phyloP scores from a whole-genome alignment of 2,797 vertebrate genomes.

The Hypotaenidia philippensis region DNA sequence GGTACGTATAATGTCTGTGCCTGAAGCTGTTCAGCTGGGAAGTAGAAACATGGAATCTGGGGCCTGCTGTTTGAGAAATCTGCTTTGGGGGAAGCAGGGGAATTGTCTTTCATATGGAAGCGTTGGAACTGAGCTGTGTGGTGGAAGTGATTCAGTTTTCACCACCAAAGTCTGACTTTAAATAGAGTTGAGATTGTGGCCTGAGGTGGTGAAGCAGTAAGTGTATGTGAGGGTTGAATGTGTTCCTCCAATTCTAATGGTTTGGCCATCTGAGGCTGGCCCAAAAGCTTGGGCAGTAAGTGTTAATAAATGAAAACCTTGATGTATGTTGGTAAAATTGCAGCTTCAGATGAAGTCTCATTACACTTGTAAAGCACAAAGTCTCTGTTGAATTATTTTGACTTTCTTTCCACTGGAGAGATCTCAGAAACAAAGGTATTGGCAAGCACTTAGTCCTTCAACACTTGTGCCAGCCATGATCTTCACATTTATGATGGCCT shows the following conservation, averaged over 20 bases:
- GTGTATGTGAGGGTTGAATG: not conserved
- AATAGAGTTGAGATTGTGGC: not conserved
- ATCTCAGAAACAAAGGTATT: not conserved
- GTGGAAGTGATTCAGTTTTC: not conserved
- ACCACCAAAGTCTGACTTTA: not conserved
- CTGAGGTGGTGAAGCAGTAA: not conserved
- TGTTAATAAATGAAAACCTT: not conserved
- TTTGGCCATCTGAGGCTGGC: not conserved
- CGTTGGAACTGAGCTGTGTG: not conserved
- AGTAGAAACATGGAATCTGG: not conserved
- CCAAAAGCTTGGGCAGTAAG: not conserved
- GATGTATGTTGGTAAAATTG: not conserved
- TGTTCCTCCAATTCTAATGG: not conserved
- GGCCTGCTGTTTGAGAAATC: not conserved
- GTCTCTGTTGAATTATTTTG: not conserved
- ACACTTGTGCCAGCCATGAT: not conserved
- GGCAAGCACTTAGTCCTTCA: not conserved
- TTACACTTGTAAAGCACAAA: not conserved
- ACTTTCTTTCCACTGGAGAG: not conserved
- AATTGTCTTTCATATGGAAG: not conserved
- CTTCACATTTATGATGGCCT: not conserved
- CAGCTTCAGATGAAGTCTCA: too few species aligned
- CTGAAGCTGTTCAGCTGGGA: not conserved
- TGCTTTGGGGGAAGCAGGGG: not conserved
- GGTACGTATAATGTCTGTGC: constrained; percentile 69